Base-by-base conservation (phyloP, 2,113 vertebrate genomes). In the Suricata suricatta region DNA sequence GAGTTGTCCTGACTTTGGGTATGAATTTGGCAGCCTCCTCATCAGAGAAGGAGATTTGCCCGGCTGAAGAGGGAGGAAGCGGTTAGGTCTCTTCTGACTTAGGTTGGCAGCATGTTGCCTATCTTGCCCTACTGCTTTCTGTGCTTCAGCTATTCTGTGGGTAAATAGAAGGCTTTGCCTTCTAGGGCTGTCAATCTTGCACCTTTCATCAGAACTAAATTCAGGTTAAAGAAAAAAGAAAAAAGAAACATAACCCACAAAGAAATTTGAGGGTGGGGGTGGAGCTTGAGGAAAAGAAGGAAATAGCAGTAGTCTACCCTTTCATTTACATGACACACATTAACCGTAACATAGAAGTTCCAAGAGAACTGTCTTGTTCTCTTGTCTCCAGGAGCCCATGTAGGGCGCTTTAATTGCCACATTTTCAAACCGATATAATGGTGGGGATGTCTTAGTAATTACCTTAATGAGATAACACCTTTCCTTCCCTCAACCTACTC, bases 381-480 rank as follows among this genome's bases (percentile, higher is more conserved):
- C 99, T 98, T 97, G 99, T 99, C 99, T 99, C 98, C 88, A 99
- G 99, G 98, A 99, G 99, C 98, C 97, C 99, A 99, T 98, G 99
- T 99, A 99, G 99, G 99, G 99, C 98, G 97, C 99, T 99, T 99
- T 99, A 99, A 99, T 99, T 99, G 99, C 99, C 99, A 99, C 99
- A 99, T 99, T 99, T 99, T 99, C 99, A 99, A 99, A 99, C 99
- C 98, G 99, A 99, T 99, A 99, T 99, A 99, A 99, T 99, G 99
- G 99, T 99, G 98, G 99, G 98, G 98, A 99, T 99, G 99, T 99
- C 99, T 99, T 99, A 99, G 99, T 99, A 99, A 99, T 99, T 99
- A 99, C 99, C 99, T 99, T 99, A 99, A 99, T 99, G 99, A 99
- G 99, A 99, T 99, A 99, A 99, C 99, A 99, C 99, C 99, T 99